These are phyloP conservation scores for Collichthys lucidus DNA, from an alignment of 2,113 vertebrate genomes.

Conservation along the genomic window DNA sequence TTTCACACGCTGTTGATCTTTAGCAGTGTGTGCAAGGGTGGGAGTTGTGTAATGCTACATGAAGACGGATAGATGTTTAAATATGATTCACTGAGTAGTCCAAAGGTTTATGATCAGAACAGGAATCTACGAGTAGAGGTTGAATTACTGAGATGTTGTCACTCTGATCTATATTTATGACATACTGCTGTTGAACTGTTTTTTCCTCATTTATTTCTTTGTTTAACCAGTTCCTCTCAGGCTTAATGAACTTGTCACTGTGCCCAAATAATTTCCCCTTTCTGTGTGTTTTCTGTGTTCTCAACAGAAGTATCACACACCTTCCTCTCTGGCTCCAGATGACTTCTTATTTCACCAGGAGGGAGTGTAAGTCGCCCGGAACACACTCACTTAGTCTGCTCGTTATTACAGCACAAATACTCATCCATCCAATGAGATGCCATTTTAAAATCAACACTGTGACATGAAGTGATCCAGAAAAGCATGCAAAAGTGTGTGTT, in stretches of 20 bases:
- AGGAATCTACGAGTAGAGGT: constrained; percentile 14
- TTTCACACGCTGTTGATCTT: neutral
- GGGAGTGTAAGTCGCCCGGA: constrained; percentile 84
- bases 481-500: neutral
- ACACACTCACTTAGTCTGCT: neutral
- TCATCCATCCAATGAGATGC: neutral
- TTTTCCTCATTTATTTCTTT: constrained; percentile 10
- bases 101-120: constrained; percentile 31
- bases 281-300: constrained; percentile 53
- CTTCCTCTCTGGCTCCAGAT: constrained; percentile 88
- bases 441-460: neutral
- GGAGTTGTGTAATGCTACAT: constrained; percentile 12
- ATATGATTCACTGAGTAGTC: constrained; percentile 38
- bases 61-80: constrained; percentile 43
- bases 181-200: neutral
- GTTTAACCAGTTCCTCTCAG: constrained; percentile 59
- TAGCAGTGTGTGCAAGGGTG: neutral
- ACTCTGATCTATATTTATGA: neutral
- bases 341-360: constrained; percentile 93
- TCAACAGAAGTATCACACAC: constrained; percentile 91
- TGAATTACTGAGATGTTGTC: neutral
- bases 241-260: constrained; percentile 5
- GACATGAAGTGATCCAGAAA: neutral
- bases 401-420: neutral
- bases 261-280: constrained; percentile 59